Conservation (phyloP, 2,113 vertebrate genomes). For the Nansenia antarctica region DNA sequence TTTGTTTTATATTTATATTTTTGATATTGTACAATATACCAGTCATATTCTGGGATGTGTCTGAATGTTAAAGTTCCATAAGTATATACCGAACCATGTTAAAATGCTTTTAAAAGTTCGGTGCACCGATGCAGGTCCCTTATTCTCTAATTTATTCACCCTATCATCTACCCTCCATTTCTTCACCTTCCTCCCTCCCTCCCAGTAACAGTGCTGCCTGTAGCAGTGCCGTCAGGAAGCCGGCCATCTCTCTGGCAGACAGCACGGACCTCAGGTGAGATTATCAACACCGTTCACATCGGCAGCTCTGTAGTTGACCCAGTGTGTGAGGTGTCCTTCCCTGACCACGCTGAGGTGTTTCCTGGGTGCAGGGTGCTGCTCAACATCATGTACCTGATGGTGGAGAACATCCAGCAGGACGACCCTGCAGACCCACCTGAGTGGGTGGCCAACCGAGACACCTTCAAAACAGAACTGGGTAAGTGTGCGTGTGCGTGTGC, state of each 20-base stretch:
- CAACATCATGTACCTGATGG: conserved; percentile 98
- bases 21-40: too few relatives aligned
- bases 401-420: conserved; percentile 92
- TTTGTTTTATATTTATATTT: too few relatives aligned
- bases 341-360: background rate
- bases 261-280: conserved; percentile 92
- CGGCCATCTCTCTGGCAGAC: conserved; percentile 96
- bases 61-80: too few relatives aligned
- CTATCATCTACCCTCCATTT: background rate
- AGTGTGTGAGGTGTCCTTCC: background rate
- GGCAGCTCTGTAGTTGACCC: background rate
- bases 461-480: conserved; percentile 93
- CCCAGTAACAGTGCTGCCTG: conserved; percentile 94
- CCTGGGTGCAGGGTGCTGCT: conserved; percentile 82
- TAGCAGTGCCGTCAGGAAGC: conserved; percentile 94
- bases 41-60: too few relatives aligned
- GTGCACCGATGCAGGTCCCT: too few relatives aligned
- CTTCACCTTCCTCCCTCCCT: background rate
- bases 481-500: conserved; percentile 21
- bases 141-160: background rate
- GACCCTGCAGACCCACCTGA: conserved; percentile 86
- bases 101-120: background rate
- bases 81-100: too few relatives aligned
- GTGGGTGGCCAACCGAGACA: conserved; percentile 89
- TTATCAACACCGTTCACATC: background rate